Conservation (phyloP, 2,113 vertebrate genomes). For the Dryoscopus gambensis region DNA sequence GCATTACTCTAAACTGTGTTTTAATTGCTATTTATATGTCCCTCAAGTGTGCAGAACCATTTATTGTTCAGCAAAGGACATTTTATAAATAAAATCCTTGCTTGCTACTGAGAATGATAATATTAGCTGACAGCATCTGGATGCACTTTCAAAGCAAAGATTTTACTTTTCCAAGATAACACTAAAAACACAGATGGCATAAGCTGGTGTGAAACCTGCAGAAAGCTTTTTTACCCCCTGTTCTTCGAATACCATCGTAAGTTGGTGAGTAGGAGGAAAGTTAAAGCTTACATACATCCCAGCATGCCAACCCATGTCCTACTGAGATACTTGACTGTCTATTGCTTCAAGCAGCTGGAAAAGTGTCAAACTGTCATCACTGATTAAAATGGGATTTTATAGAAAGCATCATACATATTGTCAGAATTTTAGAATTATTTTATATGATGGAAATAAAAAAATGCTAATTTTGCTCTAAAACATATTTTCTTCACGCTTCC, state of each 20-base stretch:
- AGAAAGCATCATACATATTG: conserved; percentile 55
- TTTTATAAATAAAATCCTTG: conserved; percentile 50
- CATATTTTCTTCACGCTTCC: background rate
- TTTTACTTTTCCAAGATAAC: conserved; percentile 30
- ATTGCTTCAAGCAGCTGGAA: conserved; percentile 70
- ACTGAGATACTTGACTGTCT: conserved; percentile 70
- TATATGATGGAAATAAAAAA: background rate
- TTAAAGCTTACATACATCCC: conserved; percentile 65
- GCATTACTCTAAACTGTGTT: conserved; percentile 27
- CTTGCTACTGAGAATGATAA: conserved; percentile 15
- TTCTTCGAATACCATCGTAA: background rate
- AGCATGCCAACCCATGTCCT: conserved; percentile 70
- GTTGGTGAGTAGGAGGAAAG: conserved; percentile 37
- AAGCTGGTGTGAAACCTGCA: conserved; percentile 19
- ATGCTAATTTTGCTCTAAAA: background rate
- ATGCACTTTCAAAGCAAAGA: conserved; percentile 20
- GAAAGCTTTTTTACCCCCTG: background rate
- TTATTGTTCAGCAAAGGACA: conserved; percentile 28
- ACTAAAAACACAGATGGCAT: conserved; percentile 40
- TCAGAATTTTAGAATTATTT: conserved; percentile 55
- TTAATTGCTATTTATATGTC: conserved; percentile 62
- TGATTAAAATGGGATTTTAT: conserved; percentile 78
- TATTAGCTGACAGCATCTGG: conserved; percentile 43
- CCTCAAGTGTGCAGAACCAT: conserved; percentile 17
- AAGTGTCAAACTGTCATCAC: conserved; percentile 76